phyloP scores from a whole-genome alignment of 2,888 invertebrate genomes.

The Melanchra persicariae region DNA sequence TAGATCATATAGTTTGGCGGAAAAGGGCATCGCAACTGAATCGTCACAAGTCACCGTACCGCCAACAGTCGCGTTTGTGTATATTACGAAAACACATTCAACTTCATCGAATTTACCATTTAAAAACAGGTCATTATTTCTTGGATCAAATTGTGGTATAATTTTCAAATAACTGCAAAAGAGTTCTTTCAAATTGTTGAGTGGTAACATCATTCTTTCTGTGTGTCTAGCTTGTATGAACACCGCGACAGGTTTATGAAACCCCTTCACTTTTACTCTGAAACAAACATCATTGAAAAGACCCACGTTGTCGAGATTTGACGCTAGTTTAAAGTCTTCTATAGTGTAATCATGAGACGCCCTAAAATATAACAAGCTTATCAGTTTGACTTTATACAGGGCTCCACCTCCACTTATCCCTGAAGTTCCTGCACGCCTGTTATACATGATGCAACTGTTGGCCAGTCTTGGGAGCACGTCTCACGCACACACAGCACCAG shows the following conservation, averaged over 20 bases:
- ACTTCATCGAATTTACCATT: background rate
- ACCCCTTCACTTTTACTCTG: slow-evolving; percentile 31
- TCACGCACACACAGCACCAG: no score
- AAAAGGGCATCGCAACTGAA: background rate
- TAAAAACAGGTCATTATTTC: slow-evolving; percentile 18
- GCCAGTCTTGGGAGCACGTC: no score
- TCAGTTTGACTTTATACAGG: slow-evolving; percentile 54
- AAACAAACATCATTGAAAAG: slow-evolving; percentile 57
- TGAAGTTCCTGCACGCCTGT: slow-evolving; percentile 45
- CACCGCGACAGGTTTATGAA: slow-evolving; percentile 20
- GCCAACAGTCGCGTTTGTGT: slow-evolving; percentile 35
- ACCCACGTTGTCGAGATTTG: slow-evolving; percentile 53
- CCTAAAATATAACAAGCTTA: slow-evolving; percentile 53
- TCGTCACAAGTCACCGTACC: background rate
- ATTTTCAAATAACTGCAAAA: slow-evolving; percentile 49
- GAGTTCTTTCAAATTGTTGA: slow-evolving; percentile 1
- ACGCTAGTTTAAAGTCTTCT: slow-evolving; percentile 51
- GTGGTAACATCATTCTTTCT: slow-evolving; percentile 21
- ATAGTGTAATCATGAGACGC: slow-evolving; percentile 34
- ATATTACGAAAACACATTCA: slow-evolving; percentile 50
- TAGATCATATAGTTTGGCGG: slow-evolving; percentile 18
- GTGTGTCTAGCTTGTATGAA: slow-evolving; percentile 58
- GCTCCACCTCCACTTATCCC: slow-evolving; percentile 50
- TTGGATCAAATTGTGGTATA: slow-evolving; percentile 16
- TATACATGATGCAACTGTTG: background rate